Conservation (phyloP, 2,113 vertebrate species). For the Empidonax traillii region DNA sequence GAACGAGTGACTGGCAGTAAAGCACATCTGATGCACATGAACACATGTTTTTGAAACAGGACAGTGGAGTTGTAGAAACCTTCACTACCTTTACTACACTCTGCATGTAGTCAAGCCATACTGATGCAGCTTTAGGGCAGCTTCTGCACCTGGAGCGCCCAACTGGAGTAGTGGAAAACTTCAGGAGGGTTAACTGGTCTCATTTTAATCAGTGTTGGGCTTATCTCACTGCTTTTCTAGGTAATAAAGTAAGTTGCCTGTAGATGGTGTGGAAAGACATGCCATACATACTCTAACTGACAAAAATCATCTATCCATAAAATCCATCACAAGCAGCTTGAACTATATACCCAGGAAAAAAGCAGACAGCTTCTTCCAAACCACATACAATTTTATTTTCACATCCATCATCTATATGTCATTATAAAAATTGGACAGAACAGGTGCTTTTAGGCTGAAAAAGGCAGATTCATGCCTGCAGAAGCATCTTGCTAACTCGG, state of each 20-base stretch:
- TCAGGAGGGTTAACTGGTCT: background rate
- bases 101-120: background rate
- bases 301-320: background rate
- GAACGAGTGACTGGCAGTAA: background rate
- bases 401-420: background rate
- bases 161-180: background rate
- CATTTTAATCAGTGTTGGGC: background rate
- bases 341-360: background rate
- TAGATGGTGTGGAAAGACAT: slow-evolving; percentile 11
- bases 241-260: slow-evolving; percentile 1
- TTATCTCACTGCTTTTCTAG: background rate
- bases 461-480: background rate
- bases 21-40: background rate
- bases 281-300: background rate
- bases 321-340: background rate
- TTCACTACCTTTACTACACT: background rate
- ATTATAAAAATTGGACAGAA: background rate
- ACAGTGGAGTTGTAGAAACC: background rate
- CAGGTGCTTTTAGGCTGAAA: background rate
- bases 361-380: background rate
- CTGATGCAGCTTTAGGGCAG: background rate
- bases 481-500: background rate
- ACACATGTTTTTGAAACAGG: background rate
- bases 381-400: background rate
- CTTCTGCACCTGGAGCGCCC: background rate